Evolutionary conservation across 92 coral and sea anemone species (phyloP).

Genomic region (Bergia sp.): DNA sequence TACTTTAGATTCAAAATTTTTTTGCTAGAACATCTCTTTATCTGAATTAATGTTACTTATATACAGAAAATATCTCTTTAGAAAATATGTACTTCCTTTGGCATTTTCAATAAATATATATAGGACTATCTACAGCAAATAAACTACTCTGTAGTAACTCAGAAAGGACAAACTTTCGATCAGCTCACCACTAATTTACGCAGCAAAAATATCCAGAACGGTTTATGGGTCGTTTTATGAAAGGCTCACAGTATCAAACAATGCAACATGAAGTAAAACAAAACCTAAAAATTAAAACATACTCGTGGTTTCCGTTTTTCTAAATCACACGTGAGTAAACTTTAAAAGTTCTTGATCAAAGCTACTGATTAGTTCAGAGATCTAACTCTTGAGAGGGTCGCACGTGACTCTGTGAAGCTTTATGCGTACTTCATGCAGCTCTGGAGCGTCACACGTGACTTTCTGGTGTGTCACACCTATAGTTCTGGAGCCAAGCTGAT

Average conservation of each 20-base stretch:
- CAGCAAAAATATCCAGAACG: not conserved
- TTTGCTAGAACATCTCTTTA: too few relatives aligned
- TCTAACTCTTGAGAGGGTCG: not conserved
- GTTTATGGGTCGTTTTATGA: not conserved
- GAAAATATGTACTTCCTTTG: too few relatives aligned
- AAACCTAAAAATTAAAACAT: too few relatives aligned
- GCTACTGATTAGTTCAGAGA: conserved; percentile 5
- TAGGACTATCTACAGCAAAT: not conserved
- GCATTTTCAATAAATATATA: too few relatives aligned
- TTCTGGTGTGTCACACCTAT: too few relatives aligned
- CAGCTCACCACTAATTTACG: not conserved
- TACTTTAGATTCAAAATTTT: too few relatives aligned
- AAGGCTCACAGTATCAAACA: not conserved
- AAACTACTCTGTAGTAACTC: not conserved
- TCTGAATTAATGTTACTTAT: not conserved
- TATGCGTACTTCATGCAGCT: too few relatives aligned
- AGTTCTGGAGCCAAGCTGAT: too few relatives aligned
- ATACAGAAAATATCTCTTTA: not conserved
- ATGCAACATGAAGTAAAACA: too few relatives aligned
- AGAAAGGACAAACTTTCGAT: not conserved
- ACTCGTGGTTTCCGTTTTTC: not conserved
- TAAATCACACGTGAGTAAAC: not conserved
- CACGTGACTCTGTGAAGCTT: too few relatives aligned
- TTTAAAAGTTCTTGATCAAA: conserved; percentile 6
- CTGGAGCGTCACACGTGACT: too few relatives aligned